Evolutionary conservation across 2,113 vertebrate species (phyloP), one percentile per base, ranked within the genome.

Genomic region (Macaca fascicularis): DNA sequence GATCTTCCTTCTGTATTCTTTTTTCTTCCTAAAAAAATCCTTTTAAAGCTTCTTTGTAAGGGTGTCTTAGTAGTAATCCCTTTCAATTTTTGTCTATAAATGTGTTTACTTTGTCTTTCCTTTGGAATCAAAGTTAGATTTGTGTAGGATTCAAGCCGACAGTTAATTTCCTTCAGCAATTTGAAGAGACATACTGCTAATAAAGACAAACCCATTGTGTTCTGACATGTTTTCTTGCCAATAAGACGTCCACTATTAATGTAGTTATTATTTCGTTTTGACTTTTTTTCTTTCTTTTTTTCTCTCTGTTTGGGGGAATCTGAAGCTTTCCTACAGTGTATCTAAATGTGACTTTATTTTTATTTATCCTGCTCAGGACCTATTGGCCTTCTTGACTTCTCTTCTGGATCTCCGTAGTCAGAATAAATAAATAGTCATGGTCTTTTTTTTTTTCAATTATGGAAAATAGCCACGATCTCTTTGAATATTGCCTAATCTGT

Each of bases 11-110:
- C 38, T 74, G 23, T 83, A 25, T 61, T 82, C 55, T 25, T 57
- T 38, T 27, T 55, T 95, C 43, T 86, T 74, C 80, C 43, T 74
- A 6, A 89, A 89, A 76, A 8, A 43, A n/a, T 40, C 55, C 75
- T 80, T 64, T 61, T 72, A 74, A 84, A 90, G 48, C 35, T 81
- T 93, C 45, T 22, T 85, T 52, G 72, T 16, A 11, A 50, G 20
- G 5, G 48, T 70, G 59, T 92, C 17, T 83, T 84, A n/a, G 80
- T 69, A 67, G n/a, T 67, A 90, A 50, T 81, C 38, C 23, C 25
- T 97, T 85, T 74, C 74, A 30, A 59, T 45, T 94, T 96, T 96
- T 89, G 9, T 80, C 61, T 75, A 6, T 75, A 74, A 85, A 75
- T 61, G 38, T 43, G 43, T 69, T 90, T 22, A 83, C 82, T 88